These are phyloP conservation scores for Mionectes olivaceus DNA, from an alignment of 2,797 vertebrate species.

Conservation along the genomic window DNA sequence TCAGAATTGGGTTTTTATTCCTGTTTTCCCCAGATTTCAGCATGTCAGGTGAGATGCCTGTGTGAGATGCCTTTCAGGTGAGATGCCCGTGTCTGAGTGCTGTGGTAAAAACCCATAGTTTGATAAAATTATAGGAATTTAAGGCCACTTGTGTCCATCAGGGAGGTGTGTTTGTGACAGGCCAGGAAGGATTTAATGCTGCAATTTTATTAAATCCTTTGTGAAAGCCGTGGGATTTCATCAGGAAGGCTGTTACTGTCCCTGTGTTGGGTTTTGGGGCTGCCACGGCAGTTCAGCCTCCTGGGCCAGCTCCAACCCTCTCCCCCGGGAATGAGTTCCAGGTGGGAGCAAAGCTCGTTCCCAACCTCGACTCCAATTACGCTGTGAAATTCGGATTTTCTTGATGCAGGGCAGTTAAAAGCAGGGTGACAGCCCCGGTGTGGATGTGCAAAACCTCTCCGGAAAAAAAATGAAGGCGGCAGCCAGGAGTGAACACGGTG, in stretches of 20 bases:
- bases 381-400: not conserved
- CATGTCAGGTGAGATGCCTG: not conserved
- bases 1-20: not conserved
- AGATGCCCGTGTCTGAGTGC: not conserved
- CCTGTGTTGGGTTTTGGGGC: not conserved
- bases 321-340: not conserved
- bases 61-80: no score
- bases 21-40: not conserved
- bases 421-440: rapidly evolving
- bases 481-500: rapidly evolving
- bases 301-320: not conserved
- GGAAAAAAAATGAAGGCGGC: not conserved
- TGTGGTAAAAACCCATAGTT: not conserved
- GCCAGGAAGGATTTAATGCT: not conserved
- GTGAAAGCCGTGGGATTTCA: not conserved
- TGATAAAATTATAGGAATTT: not conserved
- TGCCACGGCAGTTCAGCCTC: rapidly evolving
- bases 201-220: not conserved
- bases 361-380: rapidly evolving
- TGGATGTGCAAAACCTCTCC: not conserved
- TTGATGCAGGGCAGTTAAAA: no score
- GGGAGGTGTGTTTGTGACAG: not conserved
- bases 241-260: rapidly evolving
- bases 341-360: not conserved
- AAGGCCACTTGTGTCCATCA: rapidly evolving